Conservation (phyloP, 2,113 vertebrate species). For the Sinocyclocheilus rhinocerous region DNA sequence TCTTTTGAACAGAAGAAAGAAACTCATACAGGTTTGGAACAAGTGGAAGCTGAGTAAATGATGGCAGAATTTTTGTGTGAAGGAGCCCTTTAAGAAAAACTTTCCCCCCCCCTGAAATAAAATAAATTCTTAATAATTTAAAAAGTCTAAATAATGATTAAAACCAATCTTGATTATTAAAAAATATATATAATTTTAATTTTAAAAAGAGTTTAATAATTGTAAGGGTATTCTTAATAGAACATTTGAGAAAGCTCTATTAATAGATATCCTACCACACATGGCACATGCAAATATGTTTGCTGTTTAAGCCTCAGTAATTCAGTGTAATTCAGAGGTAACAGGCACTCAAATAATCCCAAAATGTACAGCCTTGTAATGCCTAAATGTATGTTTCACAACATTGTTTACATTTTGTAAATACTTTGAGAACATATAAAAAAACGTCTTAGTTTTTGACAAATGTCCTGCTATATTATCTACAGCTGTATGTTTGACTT, state of each 20-base stretch:
- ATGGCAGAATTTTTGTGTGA: no score
- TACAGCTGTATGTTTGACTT: background rate
- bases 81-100: background rate
- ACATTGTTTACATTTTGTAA: conserved; percentile 33
- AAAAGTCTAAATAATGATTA: background rate
- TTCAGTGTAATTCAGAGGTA: background rate
- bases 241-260: background rate
- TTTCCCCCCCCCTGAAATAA: background rate
- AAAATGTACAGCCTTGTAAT: conserved; percentile 13
- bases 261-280: background rate
- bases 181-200: background rate
- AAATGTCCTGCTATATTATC: background rate
- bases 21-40: no score
- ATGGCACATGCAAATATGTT: background rate
- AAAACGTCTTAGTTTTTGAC: background rate
- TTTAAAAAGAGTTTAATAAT: background rate
- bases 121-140: background rate
- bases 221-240: background rate
- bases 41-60: no score
- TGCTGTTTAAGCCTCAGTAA: background rate
- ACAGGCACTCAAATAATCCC: background rate
- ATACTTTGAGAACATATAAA: background rate
- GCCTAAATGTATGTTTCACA: conserved; percentile 35
- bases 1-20: no score
- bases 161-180: background rate